phyloP scores from a whole-genome alignment of 2,888 invertebrate genomes.

The Agrypnus murinus region DNA sequence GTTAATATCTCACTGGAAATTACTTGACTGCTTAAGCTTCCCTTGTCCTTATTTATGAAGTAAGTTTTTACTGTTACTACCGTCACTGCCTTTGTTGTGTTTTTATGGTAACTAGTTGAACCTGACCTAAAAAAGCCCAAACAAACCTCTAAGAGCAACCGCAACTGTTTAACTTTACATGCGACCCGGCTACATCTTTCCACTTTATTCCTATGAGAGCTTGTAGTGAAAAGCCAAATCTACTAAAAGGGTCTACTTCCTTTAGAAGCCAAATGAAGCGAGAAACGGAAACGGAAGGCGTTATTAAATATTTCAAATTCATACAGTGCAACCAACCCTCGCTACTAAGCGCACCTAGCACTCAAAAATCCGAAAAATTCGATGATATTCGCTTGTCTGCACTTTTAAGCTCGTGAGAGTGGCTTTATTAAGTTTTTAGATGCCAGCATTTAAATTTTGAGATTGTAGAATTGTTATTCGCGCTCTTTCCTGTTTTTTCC shows the following conservation, averaged over 20 bases:
- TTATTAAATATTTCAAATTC: slow-evolving; percentile 37
- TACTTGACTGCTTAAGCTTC: too few relatives aligned
- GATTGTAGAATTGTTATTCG: neutral
- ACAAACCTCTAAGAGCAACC: neutral
- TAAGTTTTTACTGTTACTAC: too few relatives aligned
- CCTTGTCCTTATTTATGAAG: too few relatives aligned
- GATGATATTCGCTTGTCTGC: slow-evolving; percentile 22
- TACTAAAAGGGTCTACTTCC: slow-evolving; percentile 38
- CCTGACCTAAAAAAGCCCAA: neutral
- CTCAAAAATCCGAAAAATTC: slow-evolving; percentile 23
- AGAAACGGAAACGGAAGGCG: slow-evolving; percentile 24
- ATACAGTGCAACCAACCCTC: slow-evolving; percentile 16
- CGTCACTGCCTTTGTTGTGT: too few relatives aligned
- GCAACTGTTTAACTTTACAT: slow-evolving; percentile 20
- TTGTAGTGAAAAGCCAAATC: slow-evolving; percentile 28
- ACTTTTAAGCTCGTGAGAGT: slow-evolving; percentile 6
- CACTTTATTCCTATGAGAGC: slow-evolving; percentile 22
- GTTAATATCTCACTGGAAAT: too few relatives aligned
- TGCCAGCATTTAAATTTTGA: neutral
- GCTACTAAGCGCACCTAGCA: slow-evolving; percentile 8
- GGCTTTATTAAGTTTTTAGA: slow-evolving; percentile 8
- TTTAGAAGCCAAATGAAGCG: slow-evolving; percentile 29
- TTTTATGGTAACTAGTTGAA: too few relatives aligned
- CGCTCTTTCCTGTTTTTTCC: neutral
- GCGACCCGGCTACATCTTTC: slow-evolving; percentile 25